Conservation (phyloP, 2,797 vertebrate species). For the Pipistrellus nathusii region DNA sequence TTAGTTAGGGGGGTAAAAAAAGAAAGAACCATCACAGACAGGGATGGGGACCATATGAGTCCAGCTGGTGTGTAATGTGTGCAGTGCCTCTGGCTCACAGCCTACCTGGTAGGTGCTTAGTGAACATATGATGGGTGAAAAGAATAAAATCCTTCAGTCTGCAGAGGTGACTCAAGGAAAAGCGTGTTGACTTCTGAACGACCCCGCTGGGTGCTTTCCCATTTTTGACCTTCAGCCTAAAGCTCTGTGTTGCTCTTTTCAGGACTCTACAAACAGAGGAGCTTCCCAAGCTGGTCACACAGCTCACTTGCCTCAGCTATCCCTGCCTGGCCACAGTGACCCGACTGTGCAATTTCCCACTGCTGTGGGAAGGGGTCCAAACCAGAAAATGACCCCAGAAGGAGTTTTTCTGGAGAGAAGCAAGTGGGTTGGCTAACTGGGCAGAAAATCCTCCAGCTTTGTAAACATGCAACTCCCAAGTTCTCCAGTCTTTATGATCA, state of each 20-base stretch:
- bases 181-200: neutral
- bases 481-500: neutral
- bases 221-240: neutral
- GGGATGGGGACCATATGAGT: neutral
- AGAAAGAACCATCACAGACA: neutral
- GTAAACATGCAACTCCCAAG: neutral
- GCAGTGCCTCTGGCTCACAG: neutral
- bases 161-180: neutral
- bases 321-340: neutral
- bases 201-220: neutral
- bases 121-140: neutral
- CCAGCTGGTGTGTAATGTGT: neutral
- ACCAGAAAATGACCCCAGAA: neutral
- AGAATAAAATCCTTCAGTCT: neutral
- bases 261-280: neutral
- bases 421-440: neutral
- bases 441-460: neutral
- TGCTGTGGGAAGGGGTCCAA: neutral
- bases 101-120: neutral
- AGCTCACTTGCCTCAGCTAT: neutral
- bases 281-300: neutral
- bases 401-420: neutral
- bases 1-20: constrained; percentile 36
- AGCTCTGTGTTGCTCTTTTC: neutral
- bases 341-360: neutral